Evolutionary conservation across 2,888 invertebrate species (phyloP).

Genomic region (Alsophila aescularia): DNA sequence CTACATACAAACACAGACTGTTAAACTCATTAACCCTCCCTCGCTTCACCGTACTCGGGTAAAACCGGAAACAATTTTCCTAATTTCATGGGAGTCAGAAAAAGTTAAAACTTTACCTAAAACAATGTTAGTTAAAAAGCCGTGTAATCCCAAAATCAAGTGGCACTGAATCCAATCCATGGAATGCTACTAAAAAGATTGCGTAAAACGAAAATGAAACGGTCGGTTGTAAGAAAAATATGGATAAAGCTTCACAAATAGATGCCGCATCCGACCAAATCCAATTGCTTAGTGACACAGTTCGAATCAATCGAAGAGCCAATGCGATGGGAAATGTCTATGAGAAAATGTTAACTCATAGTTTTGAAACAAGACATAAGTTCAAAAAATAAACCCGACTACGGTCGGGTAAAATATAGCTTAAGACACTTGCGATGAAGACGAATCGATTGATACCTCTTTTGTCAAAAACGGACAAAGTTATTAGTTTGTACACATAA

Average conservation of each 20-base stretch:
- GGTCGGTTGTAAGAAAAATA: conserved; percentile 45
- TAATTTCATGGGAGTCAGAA: conserved; percentile 14
- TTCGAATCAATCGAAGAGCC: conserved; percentile 53
- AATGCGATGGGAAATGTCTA: conserved; percentile 47
- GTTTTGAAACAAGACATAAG: neutral
- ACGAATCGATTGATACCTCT: no score
- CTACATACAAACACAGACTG: no score
- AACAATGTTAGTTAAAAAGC: conserved; percentile 8
- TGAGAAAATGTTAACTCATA: conserved; percentile 11
- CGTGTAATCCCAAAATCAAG: conserved; percentile 14
- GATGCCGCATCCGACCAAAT: conserved; percentile 61
- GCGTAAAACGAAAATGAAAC: conserved; percentile 44
- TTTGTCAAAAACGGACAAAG: no score
- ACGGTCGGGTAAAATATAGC: no score
- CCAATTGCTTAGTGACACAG: conserved; percentile 71
- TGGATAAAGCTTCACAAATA: conserved; percentile 33
- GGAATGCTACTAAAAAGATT: conserved; percentile 44
- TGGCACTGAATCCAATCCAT: conserved; percentile 17
- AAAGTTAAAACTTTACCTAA: neutral
- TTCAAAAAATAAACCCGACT: no score
- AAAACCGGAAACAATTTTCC: neutral
- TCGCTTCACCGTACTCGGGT: no score
- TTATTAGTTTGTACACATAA: no score
- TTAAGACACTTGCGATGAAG: no score
- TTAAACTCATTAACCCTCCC: no score